Conservation (phyloP, 2,888 invertebrate genomes). For the Sturmia bella region DNA sequence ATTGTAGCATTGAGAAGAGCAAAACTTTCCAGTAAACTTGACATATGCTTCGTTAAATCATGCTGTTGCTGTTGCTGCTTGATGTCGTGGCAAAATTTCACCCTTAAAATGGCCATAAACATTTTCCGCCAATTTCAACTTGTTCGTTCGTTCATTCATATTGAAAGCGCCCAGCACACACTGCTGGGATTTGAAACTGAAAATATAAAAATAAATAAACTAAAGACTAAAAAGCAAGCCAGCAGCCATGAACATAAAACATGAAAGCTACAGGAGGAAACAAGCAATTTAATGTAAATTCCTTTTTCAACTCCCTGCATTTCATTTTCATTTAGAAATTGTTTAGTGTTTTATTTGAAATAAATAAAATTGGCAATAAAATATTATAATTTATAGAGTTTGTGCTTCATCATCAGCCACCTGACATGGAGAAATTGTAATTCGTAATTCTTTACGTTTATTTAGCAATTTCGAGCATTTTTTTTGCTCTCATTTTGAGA, state of each 20-base stretch:
- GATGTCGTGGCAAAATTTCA: conserved; percentile 35
- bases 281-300: conserved; percentile 64
- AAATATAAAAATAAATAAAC: conserved; percentile 11
- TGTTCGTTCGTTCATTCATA: conserved; percentile 58
- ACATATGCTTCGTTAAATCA: conserved; percentile 60
- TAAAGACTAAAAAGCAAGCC: not conserved
- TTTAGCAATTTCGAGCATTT: conserved; percentile 36
- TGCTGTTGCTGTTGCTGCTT: conserved; percentile 67
- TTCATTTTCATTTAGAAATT: conserved; percentile 28
- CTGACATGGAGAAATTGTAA: conserved; percentile 46
- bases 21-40: conserved; percentile 49
- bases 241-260: conserved; percentile 46
- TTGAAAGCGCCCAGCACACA: conserved; percentile 5
- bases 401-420: conserved; percentile 7
- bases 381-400: conserved; percentile 52
- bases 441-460: conserved; percentile 45
- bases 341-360: conserved; percentile 34
- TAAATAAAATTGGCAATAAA: conserved; percentile 49
- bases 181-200: conserved; percentile 30
- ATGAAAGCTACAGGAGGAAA: conserved; percentile 55
- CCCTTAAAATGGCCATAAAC: conserved; percentile 63
- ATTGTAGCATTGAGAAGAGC: conserved; percentile 11
- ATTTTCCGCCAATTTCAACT: conserved; percentile 69
- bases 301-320: conserved; percentile 13
- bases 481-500: conserved; percentile 27